These are phyloP conservation scores for Ochotona curzoniae DNA, from an alignment of 2,113 vertebrate genomes.

Conservation along the genomic window DNA sequence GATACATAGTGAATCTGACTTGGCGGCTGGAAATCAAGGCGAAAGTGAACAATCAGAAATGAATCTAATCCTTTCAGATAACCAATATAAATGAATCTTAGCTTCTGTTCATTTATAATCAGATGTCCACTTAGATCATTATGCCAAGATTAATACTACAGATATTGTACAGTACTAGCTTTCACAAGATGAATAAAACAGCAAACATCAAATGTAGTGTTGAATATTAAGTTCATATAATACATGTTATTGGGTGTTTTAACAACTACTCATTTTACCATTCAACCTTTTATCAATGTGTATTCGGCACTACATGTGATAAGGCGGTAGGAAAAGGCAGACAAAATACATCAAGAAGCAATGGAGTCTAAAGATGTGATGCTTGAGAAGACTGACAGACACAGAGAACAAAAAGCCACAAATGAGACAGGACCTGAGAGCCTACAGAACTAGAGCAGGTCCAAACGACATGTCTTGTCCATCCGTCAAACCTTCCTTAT, in stretches of 20 bases:
- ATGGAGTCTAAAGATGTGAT: background rate
- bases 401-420: background rate
- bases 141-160: background rate
- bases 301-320: constrained; percentile 34
- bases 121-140: background rate
- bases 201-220: background rate
- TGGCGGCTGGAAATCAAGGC: constrained; percentile 3
- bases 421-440: background rate
- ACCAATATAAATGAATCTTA: background rate
- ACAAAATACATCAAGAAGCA: background rate
- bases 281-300: background rate
- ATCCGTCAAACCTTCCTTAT: background rate
- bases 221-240: background rate
- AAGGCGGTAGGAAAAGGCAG: background rate
- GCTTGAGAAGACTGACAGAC: background rate
- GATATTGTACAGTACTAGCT: background rate
- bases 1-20: background rate
- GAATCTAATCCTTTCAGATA: background rate
- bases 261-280: constrained; percentile 4
- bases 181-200: constrained; percentile 25
- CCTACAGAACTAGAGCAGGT: background rate
- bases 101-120: background rate
- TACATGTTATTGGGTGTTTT: constrained; percentile 27
- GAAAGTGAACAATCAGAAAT: background rate
- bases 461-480: background rate